phyloP scores from a whole-genome alignment of 2,113 vertebrate species.

The Cacatua alba region DNA sequence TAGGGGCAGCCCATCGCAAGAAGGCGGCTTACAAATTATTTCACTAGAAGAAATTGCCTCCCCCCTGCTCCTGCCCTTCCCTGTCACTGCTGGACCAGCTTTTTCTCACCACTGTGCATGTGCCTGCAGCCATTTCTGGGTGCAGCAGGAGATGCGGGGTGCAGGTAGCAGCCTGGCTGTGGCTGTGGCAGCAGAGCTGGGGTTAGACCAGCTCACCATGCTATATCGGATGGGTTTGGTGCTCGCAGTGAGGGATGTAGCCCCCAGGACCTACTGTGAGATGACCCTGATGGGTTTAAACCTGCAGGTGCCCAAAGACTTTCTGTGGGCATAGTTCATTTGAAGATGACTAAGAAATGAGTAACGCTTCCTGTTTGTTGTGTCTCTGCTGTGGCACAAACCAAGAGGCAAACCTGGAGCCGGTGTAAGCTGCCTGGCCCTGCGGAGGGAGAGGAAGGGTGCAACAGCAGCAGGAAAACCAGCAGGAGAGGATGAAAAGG shows the following conservation, averaged over 20 bases:
- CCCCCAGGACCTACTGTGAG: not conserved
- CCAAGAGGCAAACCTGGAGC: not conserved
- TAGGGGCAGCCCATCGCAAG: not conserved
- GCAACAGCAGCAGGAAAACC: not conserved
- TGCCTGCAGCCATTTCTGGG: fast-evolving
- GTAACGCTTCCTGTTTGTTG: not conserved
- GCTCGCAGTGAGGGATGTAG: fast-evolving
- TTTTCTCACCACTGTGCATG: fast-evolving
- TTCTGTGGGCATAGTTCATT: not conserved
- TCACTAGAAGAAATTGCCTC: not conserved
- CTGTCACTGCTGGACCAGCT: fast-evolving
- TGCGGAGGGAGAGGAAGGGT: fast-evolving
- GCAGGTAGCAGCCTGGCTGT: not conserved
- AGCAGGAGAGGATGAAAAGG: not conserved
- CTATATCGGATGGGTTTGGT: not conserved
- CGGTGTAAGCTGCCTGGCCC: fast-evolving
- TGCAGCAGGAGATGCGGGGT: fast-evolving
- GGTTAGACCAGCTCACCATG: not conserved
- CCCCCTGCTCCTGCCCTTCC: not conserved
- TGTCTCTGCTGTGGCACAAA: not conserved
- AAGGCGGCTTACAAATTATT: not conserved
- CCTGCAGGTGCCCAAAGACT: not conserved
- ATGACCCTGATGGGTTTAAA: not conserved
- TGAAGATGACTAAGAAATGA: not conserved
- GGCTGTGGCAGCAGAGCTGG: not conserved